Evolutionary conservation across 2,113 vertebrate genomes (phyloP), one percentile per base, ranked within the genome.

Genomic region (Oxygymnocypris stewartii): DNA sequence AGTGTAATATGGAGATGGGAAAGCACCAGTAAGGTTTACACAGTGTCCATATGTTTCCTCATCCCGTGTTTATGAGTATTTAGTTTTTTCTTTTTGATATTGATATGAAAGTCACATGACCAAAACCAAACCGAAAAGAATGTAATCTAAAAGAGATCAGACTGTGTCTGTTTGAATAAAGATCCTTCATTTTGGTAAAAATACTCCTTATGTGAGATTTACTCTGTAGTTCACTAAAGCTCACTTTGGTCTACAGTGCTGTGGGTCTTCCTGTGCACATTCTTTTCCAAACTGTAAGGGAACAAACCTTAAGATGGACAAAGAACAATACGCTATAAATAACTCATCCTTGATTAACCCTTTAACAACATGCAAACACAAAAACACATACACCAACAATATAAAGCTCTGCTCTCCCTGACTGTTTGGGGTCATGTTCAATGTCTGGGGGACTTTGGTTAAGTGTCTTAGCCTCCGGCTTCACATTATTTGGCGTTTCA

Each of bases 271-370:
- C 65, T 74, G 63, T 40, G 74, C 73, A 57, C 86, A 91, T 91
- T 92, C 85, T 90, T 90, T 85, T 84, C 71, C 73, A 85, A 87
- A 74, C 88, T 85, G 80, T 80, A 80, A 47, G 59, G 87, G 76
- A 61, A 84, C 79, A 84, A 79, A 54, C 54, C 84, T 76, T 65
- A 85, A 90, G 74, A 88, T 89, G 91, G 91, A 94, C 94, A 92
- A 95, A 93, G 92, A 91, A 95, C 95, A 95, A 95, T 95, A 86
- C 89, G 42, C 91, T 94, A 95, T 94, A 94, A 91, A 94, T 95
- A 95, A 90, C 89, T 44, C 3, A 42, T 89, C 86, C 86, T 91
- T 86, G 88, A 88, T 88, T 88, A 75, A 85, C 86, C 81, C 81
- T 84, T 84, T 84, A 67, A 84, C 78, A 61, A 63, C 35, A 31